A percentile compares a stretch with the other conserved stretches of the same genome.
Conservation (phyloP, 2,113 vertebrate species). For the Alexandromys fortis region DNA sequence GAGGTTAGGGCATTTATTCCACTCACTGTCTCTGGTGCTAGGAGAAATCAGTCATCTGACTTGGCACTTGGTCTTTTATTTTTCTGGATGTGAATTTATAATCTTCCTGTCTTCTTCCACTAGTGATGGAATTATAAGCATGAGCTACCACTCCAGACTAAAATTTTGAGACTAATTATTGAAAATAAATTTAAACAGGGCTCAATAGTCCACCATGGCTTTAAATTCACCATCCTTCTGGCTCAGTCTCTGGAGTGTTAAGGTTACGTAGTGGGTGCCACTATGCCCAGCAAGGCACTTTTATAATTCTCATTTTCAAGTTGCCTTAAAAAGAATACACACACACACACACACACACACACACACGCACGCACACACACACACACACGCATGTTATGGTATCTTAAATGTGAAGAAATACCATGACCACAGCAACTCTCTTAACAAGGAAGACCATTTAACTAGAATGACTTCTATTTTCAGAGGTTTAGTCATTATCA, state of each 20-base stretch:
- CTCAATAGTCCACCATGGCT: too few relatives aligned
- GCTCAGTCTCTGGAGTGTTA: not conserved
- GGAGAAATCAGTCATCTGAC: not conserved
- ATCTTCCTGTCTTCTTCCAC: not conserved
- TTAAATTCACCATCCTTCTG: not conserved
- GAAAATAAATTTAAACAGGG: not conserved
- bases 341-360: not conserved
- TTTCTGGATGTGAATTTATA: not conserved
- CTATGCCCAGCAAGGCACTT: not conserved
- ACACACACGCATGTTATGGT: not conserved
- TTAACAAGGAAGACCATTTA: not conserved
- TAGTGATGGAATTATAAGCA: not conserved
- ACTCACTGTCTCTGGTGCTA: not conserved
- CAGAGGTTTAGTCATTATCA: not conserved
- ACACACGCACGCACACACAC: not conserved
- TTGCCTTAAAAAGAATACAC: not conserved
- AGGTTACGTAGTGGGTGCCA: not conserved
- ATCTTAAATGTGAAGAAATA: not conserved
- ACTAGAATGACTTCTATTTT: not conserved
- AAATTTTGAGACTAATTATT: not conserved
- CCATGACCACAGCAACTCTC: not conserved
- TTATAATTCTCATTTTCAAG: not conserved
- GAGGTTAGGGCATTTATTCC: not conserved
- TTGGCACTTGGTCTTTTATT: not conserved
- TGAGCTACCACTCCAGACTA: not conserved